A percentile compares a stretch with the other conserved stretches of the same genome.
These are phyloP conservation scores for Saccopteryx leptura DNA, from an alignment of 2,113 vertebrate species.

Conservation along the genomic window DNA sequence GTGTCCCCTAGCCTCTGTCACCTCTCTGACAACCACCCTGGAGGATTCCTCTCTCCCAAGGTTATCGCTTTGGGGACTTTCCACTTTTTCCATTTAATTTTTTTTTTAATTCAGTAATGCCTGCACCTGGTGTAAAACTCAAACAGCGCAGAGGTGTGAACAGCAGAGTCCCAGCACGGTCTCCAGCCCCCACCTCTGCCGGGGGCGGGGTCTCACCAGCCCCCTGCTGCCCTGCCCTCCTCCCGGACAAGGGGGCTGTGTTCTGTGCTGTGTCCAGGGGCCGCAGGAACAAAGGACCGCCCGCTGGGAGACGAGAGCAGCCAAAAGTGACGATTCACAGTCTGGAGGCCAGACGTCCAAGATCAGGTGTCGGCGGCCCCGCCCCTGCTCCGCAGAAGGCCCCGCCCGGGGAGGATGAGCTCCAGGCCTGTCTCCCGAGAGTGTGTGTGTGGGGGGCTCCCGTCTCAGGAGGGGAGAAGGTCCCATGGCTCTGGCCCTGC, in stretches of 20 bases:
- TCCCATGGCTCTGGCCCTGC: background rate
- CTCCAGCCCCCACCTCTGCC: background rate
- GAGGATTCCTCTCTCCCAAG: background rate
- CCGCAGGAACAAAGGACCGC: background rate
- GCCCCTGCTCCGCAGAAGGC: too few species aligned
- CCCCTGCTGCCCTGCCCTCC: fast-evolving
- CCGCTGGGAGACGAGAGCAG: fast-evolving
- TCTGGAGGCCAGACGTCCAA: background rate
- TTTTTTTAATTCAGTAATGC: background rate
- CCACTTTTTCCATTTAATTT: background rate
- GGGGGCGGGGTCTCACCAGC: too few species aligned
- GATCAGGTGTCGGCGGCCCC: background rate
- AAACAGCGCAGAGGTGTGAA: fast-evolving
- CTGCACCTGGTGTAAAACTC: background rate
- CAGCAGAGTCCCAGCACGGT: background rate
- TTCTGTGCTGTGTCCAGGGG: background rate
- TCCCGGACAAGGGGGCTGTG: too few species aligned
- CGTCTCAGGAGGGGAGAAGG: fast-evolving
- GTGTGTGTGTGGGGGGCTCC: background rate
- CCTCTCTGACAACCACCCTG: background rate
- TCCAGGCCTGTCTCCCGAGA: background rate
- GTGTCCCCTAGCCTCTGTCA: background rate
- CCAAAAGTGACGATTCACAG: background rate
- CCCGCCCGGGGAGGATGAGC: too few species aligned
- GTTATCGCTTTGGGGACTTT: background rate